A percentile compares a stretch with the other conserved stretches of the same genome.
These are phyloP conservation scores for Climacteris rufus DNA, from an alignment of 2,113 vertebrate genomes.

Conservation along the genomic window DNA sequence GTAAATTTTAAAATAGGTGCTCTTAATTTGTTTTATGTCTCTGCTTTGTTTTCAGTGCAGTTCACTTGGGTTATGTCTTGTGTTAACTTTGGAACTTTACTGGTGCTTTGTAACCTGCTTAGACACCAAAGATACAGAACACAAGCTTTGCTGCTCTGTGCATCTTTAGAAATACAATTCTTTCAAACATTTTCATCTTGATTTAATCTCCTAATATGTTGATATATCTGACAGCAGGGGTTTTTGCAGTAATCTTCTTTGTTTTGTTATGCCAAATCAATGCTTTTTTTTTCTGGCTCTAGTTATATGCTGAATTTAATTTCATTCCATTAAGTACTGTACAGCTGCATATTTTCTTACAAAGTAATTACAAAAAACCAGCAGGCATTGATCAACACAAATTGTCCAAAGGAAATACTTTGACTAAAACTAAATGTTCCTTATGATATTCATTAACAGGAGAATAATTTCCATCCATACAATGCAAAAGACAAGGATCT, in stretches of 20 bases:
- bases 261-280: constrained; percentile 4
- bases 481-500: neutral
- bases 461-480: neutral
- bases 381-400: constrained; percentile 28
- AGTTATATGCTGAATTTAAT: neutral
- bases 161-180: neutral
- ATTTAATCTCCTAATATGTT: constrained; percentile 29
- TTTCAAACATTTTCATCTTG: neutral
- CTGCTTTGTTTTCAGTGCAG: neutral
- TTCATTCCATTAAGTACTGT: constrained; percentile 12
- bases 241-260: constrained; percentile 26
- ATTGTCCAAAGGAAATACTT: constrained; percentile 6
- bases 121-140: neutral
- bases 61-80: neutral
- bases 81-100: neutral
- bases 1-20: neutral
- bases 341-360: constrained; percentile 5
- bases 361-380: constrained; percentile 21
- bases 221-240: neutral
- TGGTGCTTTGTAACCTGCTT: neutral
- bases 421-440: neutral
- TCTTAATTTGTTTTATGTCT: neutral
- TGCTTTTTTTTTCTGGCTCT: neutral
- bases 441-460: neutral
- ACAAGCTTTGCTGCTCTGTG: neutral